Base-by-base conservation (phyloP, 1,140 invertebrate genomes). In the Mya arenaria region DNA sequence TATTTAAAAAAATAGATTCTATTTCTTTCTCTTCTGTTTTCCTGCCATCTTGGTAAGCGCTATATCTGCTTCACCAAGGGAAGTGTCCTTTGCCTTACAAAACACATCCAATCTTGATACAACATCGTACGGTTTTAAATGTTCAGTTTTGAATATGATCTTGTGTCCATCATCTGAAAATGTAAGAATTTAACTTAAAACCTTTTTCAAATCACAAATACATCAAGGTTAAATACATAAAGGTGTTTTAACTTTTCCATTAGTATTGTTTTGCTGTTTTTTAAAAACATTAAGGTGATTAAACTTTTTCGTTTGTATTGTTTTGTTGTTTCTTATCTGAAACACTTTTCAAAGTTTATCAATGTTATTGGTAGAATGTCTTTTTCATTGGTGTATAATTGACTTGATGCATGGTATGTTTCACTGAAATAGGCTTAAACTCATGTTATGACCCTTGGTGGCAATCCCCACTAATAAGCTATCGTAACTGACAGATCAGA, bases 111-210 rank as follows among this genome's bases (percentile, higher is more conserved):
- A 15, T 44, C 34, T 80, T 34, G 69, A 52, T 30, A 80, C 28
- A 0, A 80, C 48, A 36, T 80, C 77, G 6, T 30, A 69, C 0
- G 77, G 37, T 62, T 80, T 69, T 25, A 80, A 30, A 41, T 80
- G 65, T 39, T 80, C 34, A 4, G 77, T 80, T 36, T 80, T 80
- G 30, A 80, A 80, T 56, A 71, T 62, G 25, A 80, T 37, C 37
- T 71, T 36, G 25, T 80, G 77, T 32, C 77, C 77, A 71, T 80
- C 77, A 71, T 3, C 77, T 80, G 52, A 10, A 80, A 80, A 23
- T 36, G 25, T 15, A 10, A 8, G 23, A 32, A 65, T 34, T 10
- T 17, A 34, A 36, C 15, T 37, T 13, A 34, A 23, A 60, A 60
- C 8, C 25, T 13, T 23, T 60, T 13, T 8, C 25, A 6, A 10